Base-by-base conservation (phyloP, 2,113 vertebrate species). In the Glaucidium brasilianum region DNA sequence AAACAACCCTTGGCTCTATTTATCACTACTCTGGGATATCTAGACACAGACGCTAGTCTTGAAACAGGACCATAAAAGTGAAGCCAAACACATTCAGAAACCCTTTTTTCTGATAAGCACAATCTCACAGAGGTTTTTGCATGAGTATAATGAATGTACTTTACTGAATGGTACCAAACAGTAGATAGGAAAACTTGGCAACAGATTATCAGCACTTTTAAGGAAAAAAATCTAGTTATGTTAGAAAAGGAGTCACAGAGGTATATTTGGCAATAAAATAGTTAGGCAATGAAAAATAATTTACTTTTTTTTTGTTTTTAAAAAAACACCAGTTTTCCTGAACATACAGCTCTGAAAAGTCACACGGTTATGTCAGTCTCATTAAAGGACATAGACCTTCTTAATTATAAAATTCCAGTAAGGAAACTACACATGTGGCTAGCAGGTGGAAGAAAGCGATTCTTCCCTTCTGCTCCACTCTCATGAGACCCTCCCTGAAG, bases 101-200 rank as follows among this genome's bases (percentile, higher is more conserved):
- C 6, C 8, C 19, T 88, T 89, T 69, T 69, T 68, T 9, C 86
- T 92, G 92, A 95, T 94, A 94, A 97, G 50, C 64, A 37, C 16
- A 81, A 60, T 95, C 79, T 95, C 76, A 49, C 8, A 2, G 6
- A 64, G 69, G 41, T 58, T 95, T 96, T 91, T 96, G 94, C 92
- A 91, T 93, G 75, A 90, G 60, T 59, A 83, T 86, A 94, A 84
- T 76, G 60, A 87, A 88, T 50, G 62, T 66, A 41, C 52, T 88
- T 85, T 75, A 66, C 79, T 91, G 92, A 88, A 87, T 45, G 66
- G 73, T 49, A 21, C 49, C 64, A 53, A 41, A 22, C 8, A 39
- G 64, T 10, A 96, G 76, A 87, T 78, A 94, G 68, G 53, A 88
- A 56, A 72, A 64, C 88, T 34, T 95, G 72, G 72, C 56, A 84